A percentile compares a stretch with the other conserved stretches of the same genome.
phyloP scores from a whole-genome alignment of 2,113 vertebrate genomes.

The Panthera leo region DNA sequence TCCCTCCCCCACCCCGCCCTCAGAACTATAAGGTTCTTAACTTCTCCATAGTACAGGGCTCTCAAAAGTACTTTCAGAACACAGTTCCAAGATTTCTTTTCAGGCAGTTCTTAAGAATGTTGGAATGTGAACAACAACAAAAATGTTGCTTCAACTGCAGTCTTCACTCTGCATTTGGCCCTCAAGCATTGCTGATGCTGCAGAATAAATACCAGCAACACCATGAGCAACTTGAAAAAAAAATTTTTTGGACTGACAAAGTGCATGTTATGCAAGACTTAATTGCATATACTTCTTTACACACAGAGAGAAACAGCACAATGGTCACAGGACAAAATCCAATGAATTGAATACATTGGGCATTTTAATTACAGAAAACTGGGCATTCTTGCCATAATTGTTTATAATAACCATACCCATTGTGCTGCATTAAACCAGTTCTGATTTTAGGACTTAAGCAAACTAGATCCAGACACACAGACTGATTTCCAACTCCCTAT shows the following conservation, averaged over 20 bases:
- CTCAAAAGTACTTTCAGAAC: conserved; percentile 52
- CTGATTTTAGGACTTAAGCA: conserved; percentile 11
- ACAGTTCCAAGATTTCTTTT: conserved; percentile 66
- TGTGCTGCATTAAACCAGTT: conserved; percentile 37
- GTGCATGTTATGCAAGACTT: conserved; percentile 40
- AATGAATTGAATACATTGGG: not conserved
- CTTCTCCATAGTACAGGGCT: not conserved
- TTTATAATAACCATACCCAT: conserved; percentile 42
- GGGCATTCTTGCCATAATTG: conserved; percentile 20
- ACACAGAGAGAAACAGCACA: not conserved
- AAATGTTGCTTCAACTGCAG: conserved; percentile 34
- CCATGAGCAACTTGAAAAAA: conserved; percentile 22
- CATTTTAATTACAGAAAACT: conserved; percentile 53
- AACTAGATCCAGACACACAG: not conserved
- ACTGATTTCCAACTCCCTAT: not conserved
- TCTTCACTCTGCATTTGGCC: conserved; percentile 37
- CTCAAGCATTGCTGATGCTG: conserved; percentile 14
- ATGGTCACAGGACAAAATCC: not conserved
- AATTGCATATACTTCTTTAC: conserved; percentile 43
- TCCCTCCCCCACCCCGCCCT: not conserved
- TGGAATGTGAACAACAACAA: conserved; percentile 67
- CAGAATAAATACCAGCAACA: conserved; percentile 54
- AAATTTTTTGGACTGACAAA: conserved; percentile 42
- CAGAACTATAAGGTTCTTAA: conserved; percentile 18
- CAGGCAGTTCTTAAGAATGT: conserved; percentile 57